phyloP scores from a whole-genome alignment of 2,888 invertebrate species.

The Shargacucullia verbasci region DNA sequence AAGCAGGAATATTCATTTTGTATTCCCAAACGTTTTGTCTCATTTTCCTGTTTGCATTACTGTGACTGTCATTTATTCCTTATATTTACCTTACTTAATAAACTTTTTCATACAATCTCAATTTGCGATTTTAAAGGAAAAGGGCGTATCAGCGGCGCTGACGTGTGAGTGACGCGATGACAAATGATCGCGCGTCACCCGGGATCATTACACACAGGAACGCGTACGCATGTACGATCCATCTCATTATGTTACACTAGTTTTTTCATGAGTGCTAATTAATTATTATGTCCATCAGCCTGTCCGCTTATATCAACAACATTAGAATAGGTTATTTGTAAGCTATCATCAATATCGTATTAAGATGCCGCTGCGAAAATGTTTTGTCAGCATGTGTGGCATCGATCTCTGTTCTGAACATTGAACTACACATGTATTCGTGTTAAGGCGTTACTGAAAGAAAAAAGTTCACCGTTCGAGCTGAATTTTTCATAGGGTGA shows the following conservation, averaged over 20 bases:
- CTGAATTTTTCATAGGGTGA: constrained; percentile 63
- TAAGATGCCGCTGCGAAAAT: constrained; percentile 36
- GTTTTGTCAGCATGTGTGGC: constrained; percentile 54
- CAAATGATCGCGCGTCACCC: constrained; percentile 76
- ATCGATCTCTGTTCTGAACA: constrained; percentile 29
- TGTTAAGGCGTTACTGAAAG: constrained; percentile 46
- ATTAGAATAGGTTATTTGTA: constrained; percentile 56
- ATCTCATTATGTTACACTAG: constrained; percentile 54
- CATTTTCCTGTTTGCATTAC: constrained; percentile 20
- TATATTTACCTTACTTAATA: constrained; percentile 24
- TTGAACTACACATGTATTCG: constrained; percentile 46
- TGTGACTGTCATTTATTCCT: constrained; percentile 7
- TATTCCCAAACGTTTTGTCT: constrained; percentile 7
- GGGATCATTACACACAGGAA: constrained; percentile 62
- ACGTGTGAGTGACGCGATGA: constrained; percentile 81
- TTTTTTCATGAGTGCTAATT: constrained; percentile 58
- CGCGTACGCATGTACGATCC: constrained; percentile 30
- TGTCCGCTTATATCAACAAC: constrained; percentile 62
- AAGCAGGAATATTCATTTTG: constrained; percentile 26
- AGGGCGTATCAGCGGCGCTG: constrained; percentile 80
- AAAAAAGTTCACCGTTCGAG: constrained; percentile 48
- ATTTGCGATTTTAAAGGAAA: constrained; percentile 73
- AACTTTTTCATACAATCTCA: constrained; percentile 53
- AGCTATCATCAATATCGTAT: constrained; percentile 57
- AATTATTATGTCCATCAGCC: constrained; percentile 61